phyloP scores from a whole-genome alignment of 1,140 invertebrate species.

The roundworm (Caenorhabditis elegans) region DNA sequence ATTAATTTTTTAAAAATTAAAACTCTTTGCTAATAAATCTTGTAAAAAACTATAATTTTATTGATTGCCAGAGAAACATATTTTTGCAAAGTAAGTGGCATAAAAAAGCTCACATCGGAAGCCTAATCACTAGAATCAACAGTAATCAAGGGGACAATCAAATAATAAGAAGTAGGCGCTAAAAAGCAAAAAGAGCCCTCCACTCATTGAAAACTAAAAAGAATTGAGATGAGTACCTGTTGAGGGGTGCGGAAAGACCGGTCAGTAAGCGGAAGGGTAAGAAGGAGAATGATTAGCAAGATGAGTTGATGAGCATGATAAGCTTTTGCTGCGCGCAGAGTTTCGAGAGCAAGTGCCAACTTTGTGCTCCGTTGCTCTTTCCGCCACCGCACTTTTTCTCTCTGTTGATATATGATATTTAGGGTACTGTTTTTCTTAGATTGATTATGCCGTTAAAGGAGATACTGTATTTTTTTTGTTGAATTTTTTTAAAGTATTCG shows the following conservation, averaged over 20 bases:
- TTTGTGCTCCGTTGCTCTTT: not conserved
- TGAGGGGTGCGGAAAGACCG: conserved; percentile 5
- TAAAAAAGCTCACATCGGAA: not conserved
- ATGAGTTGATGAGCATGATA: conserved; percentile 28
- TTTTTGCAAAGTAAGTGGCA: no score
- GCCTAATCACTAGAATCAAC: not conserved
- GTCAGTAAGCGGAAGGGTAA: not conserved
- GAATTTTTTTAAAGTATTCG: no score
- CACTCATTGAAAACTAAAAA: not conserved
- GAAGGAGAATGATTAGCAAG: not conserved
- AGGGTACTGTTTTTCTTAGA: not conserved
- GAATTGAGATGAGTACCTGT: not conserved
- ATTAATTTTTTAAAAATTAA: no score
- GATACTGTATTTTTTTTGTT: not conserved
- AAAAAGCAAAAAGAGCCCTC: not conserved
- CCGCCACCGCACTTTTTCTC: not conserved
- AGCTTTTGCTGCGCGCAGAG: conserved; percentile 5
- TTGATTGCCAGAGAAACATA: no score
- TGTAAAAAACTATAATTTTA: no score
- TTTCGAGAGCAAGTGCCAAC: conserved; percentile 30
- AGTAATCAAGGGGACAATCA: not conserved
- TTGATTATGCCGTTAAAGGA: not conserved
- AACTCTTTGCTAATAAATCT: no score
- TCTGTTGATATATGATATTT: no score
- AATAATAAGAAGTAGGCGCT: not conserved